Percentiles rank a stretch among this genome's conserved stretches.
These are phyloP conservation scores for Nyctibius grandis DNA, from an alignment of 2,797 vertebrate genomes.

Conservation along the genomic window DNA sequence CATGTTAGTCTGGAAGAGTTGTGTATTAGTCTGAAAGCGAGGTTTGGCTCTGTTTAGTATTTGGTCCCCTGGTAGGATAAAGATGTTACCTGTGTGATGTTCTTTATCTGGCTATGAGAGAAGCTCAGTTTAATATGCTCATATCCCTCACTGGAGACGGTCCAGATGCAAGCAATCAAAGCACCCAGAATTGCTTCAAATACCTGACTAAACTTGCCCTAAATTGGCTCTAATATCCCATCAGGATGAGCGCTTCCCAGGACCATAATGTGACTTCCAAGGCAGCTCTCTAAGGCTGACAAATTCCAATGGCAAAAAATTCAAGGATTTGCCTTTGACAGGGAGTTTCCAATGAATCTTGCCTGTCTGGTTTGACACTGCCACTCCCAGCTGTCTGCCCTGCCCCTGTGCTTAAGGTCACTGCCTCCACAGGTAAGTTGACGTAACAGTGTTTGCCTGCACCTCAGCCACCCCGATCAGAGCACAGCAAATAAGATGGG, in stretches of 20 bases:
- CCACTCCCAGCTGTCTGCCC: conserved; percentile 6
- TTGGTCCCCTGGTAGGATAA: not conserved
- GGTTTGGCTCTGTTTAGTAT: not conserved
- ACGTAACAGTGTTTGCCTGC: not conserved
- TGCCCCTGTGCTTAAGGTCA: not conserved
- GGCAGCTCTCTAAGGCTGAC: not conserved
- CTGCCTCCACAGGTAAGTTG: not conserved
- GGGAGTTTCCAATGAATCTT: conserved; percentile 25
- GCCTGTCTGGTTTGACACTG: conserved; percentile 22
- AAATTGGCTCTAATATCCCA: not conserved
- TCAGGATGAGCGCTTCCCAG: not conserved
- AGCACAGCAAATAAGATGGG: not conserved
- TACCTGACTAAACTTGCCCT: not conserved
- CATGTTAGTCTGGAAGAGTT: not conserved
- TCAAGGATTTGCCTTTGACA: not conserved
- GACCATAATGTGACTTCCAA: not conserved
- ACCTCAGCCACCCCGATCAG: not conserved
- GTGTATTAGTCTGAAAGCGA: not conserved
- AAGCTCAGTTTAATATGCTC: not conserved
- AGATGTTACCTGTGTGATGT: not conserved
- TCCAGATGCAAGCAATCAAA: not conserved
- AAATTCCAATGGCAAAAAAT: not conserved
- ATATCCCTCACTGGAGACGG: not conserved
- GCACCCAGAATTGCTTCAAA: not conserved
- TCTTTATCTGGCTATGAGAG: not conserved